Evolutionary conservation across 2,888 invertebrate genomes (phyloP).

Genomic region (Harpalus rubripes): DNA sequence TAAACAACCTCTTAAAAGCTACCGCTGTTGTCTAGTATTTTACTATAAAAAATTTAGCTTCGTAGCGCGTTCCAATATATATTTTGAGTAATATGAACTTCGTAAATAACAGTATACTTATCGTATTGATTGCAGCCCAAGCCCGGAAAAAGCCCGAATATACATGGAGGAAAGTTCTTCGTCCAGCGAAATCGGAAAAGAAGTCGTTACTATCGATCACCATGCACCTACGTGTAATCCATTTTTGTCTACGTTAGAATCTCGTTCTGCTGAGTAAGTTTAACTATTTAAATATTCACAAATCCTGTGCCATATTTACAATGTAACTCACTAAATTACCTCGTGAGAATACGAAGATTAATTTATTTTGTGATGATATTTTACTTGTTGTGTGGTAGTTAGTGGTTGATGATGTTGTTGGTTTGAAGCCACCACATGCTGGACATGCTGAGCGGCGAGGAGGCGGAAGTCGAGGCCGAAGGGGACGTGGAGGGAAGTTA

Average conservation of each 20-base stretch:
- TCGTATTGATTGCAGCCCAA: conserved; percentile 67
- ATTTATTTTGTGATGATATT: neutral
- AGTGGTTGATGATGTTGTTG: conserved; percentile 30
- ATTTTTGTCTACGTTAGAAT: conserved; percentile 72
- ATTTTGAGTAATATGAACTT: too few species aligned
- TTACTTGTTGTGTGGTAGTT: neutral
- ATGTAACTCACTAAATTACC: too few species aligned
- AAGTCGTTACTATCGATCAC: conserved; percentile 73
- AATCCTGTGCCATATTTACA: too few species aligned
- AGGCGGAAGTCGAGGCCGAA: conserved; percentile 80
- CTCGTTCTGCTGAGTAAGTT: conserved; percentile 71
- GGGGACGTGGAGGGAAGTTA: conserved; percentile 87
- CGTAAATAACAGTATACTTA: too few species aligned
- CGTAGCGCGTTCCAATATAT: too few species aligned
- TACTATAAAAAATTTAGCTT: too few species aligned
- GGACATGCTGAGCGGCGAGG: conserved; percentile 84
- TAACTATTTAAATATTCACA: neutral
- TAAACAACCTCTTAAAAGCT: too few species aligned
- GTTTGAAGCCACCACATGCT: conserved; percentile 80
- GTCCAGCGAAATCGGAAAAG: conserved; percentile 77
- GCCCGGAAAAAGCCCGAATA: conserved; percentile 73
- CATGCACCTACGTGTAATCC: conserved; percentile 73
- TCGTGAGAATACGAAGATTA: too few species aligned
- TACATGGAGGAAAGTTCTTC: conserved; percentile 77
- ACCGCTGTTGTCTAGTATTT: too few species aligned